These are phyloP conservation scores for Cataglyphis hispanica DNA, from an alignment of 1,140 invertebrate genomes.

Conservation along the genomic window DNA sequence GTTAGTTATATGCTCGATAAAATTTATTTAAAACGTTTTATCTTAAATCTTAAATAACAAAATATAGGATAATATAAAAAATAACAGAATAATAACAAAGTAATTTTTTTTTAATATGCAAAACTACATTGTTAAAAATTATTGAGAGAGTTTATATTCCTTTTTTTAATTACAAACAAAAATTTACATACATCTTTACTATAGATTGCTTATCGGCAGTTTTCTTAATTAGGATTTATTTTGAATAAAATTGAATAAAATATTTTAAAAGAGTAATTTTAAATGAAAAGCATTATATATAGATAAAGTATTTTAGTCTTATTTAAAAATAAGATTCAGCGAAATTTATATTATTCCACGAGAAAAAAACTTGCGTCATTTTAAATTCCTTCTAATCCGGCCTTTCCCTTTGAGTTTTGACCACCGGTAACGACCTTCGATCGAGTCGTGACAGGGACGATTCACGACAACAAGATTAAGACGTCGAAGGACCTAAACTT, in stretches of 20 bases:
- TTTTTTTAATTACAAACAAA: not conserved
- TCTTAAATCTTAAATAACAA: not conserved
- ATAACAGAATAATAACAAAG: not conserved
- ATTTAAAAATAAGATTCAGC: conserved; percentile 1
- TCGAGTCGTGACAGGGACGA: conserved; percentile 58
- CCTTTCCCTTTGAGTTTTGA: conserved; percentile 34
- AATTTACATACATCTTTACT: not conserved
- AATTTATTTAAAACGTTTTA: no score
- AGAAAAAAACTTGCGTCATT: not conserved
- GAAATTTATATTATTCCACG: not conserved
- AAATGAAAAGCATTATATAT: not conserved
- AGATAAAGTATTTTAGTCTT: not conserved
- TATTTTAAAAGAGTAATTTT: not conserved
- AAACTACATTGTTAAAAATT: not conserved
- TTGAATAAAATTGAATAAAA: not conserved
- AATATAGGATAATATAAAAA: not conserved
- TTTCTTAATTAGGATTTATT: not conserved
- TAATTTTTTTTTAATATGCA: not conserved
- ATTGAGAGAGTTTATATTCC: not conserved
- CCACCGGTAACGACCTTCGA: conserved; percentile 59
- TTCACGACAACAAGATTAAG: conserved; percentile 62
- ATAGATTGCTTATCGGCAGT: not conserved
- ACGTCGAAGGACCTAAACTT: conserved; percentile 69
- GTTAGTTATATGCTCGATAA: no score
- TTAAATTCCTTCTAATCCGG: conserved; percentile 7